Percentiles rank a stretch among this genome's conserved stretches.
Conservation (phyloP, 2,113 vertebrate genomes). For the Malurus elegans region DNA sequence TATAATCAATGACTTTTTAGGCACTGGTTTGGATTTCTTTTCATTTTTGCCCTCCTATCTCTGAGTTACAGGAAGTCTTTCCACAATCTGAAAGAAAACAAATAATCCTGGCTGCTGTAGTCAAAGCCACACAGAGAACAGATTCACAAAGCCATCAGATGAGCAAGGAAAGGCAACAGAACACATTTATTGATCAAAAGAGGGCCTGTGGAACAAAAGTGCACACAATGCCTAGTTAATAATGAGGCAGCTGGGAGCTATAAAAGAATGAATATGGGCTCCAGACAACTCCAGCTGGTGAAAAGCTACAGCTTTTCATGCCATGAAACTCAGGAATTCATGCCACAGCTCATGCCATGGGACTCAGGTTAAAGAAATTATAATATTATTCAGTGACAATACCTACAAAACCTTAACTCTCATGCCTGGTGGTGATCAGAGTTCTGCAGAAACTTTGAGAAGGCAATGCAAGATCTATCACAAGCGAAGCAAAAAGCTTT, state of each 20-base stretch:
- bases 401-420: neutral
- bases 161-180: neutral
- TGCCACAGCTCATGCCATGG: neutral
- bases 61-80: neutral
- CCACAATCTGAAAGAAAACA: neutral
- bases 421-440: neutral
- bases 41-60: neutral
- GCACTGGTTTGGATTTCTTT: neutral
- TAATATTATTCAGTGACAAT: neutral
- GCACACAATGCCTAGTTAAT: neutral
- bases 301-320: neutral
- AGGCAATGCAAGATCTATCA: neutral
- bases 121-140: neutral
- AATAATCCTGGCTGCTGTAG: neutral
- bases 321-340: neutral
- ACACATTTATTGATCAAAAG: neutral
- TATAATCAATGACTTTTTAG: neutral
- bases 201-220: neutral
- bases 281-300: neutral
- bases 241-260: neutral
- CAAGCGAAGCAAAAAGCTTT: neutral
- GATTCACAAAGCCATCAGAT: neutral
- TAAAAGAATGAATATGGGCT: neutral
- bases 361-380: neutral
- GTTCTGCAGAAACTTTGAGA: neutral